phyloP scores from a whole-genome alignment of 2,113 vertebrate genomes.

The Galbula dea region DNA sequence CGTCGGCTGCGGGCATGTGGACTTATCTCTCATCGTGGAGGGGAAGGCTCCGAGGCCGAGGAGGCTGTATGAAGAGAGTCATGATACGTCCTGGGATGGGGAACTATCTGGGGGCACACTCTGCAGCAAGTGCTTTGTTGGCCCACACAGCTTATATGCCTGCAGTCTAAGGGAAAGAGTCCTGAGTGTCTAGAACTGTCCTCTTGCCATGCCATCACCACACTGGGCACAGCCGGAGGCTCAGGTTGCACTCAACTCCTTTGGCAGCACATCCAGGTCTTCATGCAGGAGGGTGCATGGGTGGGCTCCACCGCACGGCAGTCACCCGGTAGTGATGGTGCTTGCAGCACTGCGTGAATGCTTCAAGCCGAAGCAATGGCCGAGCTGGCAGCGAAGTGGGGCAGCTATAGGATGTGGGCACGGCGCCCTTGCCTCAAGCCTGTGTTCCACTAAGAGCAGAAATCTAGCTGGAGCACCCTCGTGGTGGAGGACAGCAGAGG shows the following conservation, averaged over 20 bases:
- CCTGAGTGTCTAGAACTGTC: neutral
- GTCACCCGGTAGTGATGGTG: rapidly evolving
- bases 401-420: neutral
- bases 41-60: rapidly evolving
- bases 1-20: rapidly evolving
- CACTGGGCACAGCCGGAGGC: neutral
- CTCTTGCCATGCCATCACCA: rapidly evolving
- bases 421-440: neutral
- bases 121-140: neutral
- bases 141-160: rapidly evolving
- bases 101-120: rapidly evolving
- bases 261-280: neutral
- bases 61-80: neutral
- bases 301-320: neutral
- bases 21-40: rapidly evolving
- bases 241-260: neutral
- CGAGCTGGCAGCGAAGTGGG: neutral
- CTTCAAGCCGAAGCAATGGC: neutral
- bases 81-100: rapidly evolving
- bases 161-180: neutral
- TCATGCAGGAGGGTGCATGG: neutral
- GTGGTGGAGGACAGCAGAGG: rapidly evolving
- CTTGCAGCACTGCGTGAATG: rapidly evolving
- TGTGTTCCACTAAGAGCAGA: neutral
- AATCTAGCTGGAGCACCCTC: rapidly evolving